Percentiles rank a stretch among this genome's conserved stretches.
Evolutionary conservation across 2,113 vertebrate genomes (phyloP).

Genomic region (Colossoma macropomum): DNA sequence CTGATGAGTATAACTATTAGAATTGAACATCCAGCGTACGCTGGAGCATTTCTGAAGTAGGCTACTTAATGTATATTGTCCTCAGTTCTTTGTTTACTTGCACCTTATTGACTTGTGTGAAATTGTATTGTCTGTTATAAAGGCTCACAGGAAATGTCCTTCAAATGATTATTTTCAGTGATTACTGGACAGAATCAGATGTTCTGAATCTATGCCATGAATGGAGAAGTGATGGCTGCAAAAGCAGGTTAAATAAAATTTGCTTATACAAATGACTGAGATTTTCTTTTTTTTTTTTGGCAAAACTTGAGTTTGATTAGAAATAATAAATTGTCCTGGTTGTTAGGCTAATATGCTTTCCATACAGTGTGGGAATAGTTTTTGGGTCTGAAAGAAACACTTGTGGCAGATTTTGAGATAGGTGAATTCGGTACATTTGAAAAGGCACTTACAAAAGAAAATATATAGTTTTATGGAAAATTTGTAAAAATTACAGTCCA

Average conservation of each 20-base stretch:
- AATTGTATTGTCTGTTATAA: conserved; percentile 10
- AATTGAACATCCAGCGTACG: neutral
- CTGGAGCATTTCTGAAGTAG: neutral
- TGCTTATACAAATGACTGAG: neutral
- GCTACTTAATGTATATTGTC: neutral
- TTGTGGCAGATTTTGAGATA: too few relatives aligned
- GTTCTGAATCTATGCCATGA: neutral
- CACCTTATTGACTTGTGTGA: neutral
- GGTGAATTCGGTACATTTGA: too few relatives aligned
- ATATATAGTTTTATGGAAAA: too few relatives aligned
- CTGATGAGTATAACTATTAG: neutral
- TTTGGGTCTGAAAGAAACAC: too few relatives aligned
- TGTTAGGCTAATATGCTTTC: too few relatives aligned
- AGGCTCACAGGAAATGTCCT: neutral
- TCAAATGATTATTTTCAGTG: neutral
- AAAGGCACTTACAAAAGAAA: too few relatives aligned
- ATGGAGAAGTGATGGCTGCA: neutral
- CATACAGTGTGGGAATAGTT: too few relatives aligned
- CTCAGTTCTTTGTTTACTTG: conserved; percentile 1
- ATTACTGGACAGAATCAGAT: neutral
- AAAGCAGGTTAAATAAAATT: neutral
- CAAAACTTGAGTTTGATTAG: neutral
- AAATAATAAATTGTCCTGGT: too few relatives aligned
- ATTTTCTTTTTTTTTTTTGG: neutral
- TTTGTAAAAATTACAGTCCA: too few relatives aligned